phyloP scores from a whole-genome alignment of 2,797 vertebrate genomes.

The Sebastes paucispinis region DNA sequence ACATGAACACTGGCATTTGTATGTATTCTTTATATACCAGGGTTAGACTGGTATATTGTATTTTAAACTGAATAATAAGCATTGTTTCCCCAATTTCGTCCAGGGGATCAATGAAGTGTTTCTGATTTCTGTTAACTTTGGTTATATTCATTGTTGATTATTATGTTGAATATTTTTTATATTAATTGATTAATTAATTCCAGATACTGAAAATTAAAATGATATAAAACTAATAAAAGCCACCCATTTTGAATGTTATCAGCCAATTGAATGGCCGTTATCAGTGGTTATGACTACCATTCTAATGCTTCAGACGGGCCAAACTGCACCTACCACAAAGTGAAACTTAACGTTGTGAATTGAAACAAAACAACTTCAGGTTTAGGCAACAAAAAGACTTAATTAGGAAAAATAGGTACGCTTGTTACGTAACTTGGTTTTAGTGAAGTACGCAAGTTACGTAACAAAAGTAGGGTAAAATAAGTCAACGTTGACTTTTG shows the following conservation, averaged over 20 bases:
- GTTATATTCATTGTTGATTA: no score
- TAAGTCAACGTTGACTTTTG: no score
- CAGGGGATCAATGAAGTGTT: no score
- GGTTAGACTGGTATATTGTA: background rate
- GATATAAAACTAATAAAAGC: background rate
- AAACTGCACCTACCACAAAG: background rate
- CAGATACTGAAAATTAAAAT: background rate
- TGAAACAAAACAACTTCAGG: no score
- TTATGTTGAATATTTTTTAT: no score
- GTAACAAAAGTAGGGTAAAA: no score
- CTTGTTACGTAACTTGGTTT: no score
- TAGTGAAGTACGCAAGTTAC: no score
- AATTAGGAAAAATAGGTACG: no score
- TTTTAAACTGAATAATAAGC: background rate
- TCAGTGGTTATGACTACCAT: background rate
- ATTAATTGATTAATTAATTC: no score
- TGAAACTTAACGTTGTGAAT: background rate
- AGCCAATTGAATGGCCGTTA: background rate
- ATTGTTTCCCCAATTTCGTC: background rate
- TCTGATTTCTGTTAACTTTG: no score
- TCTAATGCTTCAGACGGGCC: background rate
- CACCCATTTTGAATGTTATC: background rate
- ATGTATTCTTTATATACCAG: background rate
- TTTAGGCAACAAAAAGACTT: no score
- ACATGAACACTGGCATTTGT: background rate